phyloP scores from a whole-genome alignment of 2,888 invertebrate genomes.

The Eupithecia centaureata region DNA sequence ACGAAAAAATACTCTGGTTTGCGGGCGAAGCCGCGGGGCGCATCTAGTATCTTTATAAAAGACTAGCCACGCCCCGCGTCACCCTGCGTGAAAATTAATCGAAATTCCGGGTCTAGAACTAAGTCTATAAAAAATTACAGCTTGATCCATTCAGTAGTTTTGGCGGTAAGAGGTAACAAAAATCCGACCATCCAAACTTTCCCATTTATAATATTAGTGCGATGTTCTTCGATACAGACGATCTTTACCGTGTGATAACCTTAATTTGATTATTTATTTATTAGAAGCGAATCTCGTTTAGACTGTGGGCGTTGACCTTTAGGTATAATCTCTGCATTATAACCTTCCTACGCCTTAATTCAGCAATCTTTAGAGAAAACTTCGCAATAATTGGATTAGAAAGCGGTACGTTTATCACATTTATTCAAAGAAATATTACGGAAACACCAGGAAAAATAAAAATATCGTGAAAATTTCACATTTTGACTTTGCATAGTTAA shows the following conservation, averaged over 20 bases:
- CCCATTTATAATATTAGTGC: no score
- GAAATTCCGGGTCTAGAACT: no score
- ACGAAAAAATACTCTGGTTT: no score
- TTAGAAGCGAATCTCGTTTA: neutral
- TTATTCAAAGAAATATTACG: neutral
- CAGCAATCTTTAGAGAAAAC: neutral
- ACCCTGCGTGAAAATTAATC: no score
- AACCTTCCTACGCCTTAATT: neutral
- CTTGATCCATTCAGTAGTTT: no score
- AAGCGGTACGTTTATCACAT: neutral
- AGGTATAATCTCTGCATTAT: neutral
- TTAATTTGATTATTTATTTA: neutral
- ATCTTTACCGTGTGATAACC: neutral
- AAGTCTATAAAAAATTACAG: no score
- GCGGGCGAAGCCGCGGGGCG: no score
- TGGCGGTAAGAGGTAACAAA: no score
- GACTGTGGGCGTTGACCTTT: conserved; percentile 2
- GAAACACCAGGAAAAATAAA: neutral
- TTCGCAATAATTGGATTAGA: neutral
- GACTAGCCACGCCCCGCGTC: no score
- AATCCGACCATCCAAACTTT: no score
- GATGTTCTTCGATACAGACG: neutral
- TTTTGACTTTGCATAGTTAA: neutral
- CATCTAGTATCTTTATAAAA: no score
- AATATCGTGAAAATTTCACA: neutral